Conservation (phyloP, 1,140 invertebrate species). For the Plodia interpunctella region DNA sequence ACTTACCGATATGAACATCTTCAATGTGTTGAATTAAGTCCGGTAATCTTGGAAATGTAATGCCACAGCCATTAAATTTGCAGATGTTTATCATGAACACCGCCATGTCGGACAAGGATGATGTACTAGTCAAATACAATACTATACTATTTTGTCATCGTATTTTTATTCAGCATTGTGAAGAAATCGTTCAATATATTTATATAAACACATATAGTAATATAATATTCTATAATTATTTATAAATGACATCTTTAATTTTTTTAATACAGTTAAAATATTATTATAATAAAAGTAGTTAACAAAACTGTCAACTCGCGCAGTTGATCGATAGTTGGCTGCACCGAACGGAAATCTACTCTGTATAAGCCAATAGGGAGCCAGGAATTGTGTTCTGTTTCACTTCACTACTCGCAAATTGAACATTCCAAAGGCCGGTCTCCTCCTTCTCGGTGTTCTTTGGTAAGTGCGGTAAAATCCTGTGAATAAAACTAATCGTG, state of each 20-base stretch:
- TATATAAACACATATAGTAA: not conserved
- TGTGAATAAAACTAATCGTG: slow-evolving; percentile 68
- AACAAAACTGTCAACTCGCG: slow-evolving; percentile 42
- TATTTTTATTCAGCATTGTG: slow-evolving; percentile 1
- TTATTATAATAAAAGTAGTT: slow-evolving; percentile 32
- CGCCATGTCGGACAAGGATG: slow-evolving; percentile 81
- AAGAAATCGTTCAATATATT: not conserved
- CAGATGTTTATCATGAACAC: slow-evolving; percentile 92
- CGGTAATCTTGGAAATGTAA: slow-evolving; percentile 86
- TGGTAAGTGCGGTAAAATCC: slow-evolving; percentile 78
- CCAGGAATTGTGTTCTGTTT: slow-evolving; percentile 65
- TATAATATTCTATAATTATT: not conserved
- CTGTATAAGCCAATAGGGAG: slow-evolving; percentile 58
- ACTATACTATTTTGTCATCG: slow-evolving; percentile 29
- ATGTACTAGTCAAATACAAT: slow-evolving; percentile 56
- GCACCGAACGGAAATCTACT: slow-evolving; percentile 51
- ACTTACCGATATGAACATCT: slow-evolving; percentile 89
- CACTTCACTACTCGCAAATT: slow-evolving; percentile 77
- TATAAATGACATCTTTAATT: not conserved
- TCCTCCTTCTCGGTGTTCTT: slow-evolving; percentile 80
- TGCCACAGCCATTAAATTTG: slow-evolving; percentile 90
- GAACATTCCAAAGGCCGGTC: slow-evolving; percentile 82
- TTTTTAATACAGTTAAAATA: not conserved
- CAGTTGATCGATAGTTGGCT: slow-evolving; percentile 66
- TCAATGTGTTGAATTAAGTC: slow-evolving; percentile 91